Base-by-base conservation (phyloP, 2,797 vertebrate genomes). In the Fistularia commersonii region DNA sequence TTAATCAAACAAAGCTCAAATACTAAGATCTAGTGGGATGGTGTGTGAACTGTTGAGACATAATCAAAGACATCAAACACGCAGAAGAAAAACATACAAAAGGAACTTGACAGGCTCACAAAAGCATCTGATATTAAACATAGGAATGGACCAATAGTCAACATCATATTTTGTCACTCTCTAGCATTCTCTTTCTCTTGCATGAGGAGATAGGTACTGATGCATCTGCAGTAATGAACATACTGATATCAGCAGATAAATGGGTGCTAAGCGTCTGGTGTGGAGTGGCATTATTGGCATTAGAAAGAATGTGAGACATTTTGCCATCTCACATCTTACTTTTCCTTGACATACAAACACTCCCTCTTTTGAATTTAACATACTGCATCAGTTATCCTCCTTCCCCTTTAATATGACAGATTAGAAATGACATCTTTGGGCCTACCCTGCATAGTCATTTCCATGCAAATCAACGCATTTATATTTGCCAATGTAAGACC, bases 381-480 rank as follows among this genome's bases (percentile, higher is more conserved):
- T 57, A 80, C 72, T 48, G 80, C 81, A 88, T 86, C 82, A 88
- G 86, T 82, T 85, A 77, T 85, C 85, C 74, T 63, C 71, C 80
- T 79, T 82, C 66, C 64, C 62, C 78, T 82, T 79, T 78, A 83
- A 82, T 83, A 79, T 87, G 88, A 90, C 82, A 85, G 89, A 91
- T 90, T 84, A 87, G 84, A 89, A 84, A 87, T 87, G 86, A 89
- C 90, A 87, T 87, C 68, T 83, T 76, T 67, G 64, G 78, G 82
- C 79, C 62, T 62, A 54, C 78, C 77, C 81, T 84, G 85, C 85
- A 88, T 73, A 84, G 86, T 85, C 47, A 84, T 85, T 86, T 85
- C 82, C 74, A 89, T 86, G 82, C 83, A 87, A 86, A 87, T 90
- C 82, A 62, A 82, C 76, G 79, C 74, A 74, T 83, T 72, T 80